Base-by-base conservation (phyloP, 2,888 invertebrate species). In the Podabrus alpinus region DNA sequence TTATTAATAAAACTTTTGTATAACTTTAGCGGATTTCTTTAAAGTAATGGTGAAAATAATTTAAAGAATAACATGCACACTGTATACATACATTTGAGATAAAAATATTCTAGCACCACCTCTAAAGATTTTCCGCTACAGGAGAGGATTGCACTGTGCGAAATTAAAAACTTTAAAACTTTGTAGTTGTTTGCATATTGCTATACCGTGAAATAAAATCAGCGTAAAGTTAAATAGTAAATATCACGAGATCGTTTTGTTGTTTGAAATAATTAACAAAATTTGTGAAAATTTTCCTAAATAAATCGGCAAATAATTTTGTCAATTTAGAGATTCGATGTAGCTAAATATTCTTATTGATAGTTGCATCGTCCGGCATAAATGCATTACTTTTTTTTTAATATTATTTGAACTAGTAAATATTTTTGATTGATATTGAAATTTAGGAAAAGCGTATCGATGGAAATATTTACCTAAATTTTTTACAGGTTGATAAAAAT, bases 1-100 rank as follows among this genome's bases (percentile, higher is more conserved):
- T 83, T 84, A 84, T 83, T 84, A 83, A 64, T 45, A 45, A 83
- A 84, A 84, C 77, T 81, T 83, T 82, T 74, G 78, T 74, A 78
- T 80, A 82, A 81, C 79, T 82, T 79, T 79, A 79, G 79, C 78
- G 79, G 80, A 76, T 79, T 75, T 79, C 79, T 73, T 76, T 70
- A 75, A 77, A 83, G 82, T 83, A 82, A 83, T 81, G 75, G 71
- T 71, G 25, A 64, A 74, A 76, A 76, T 77, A 76, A 77, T 76
- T 77, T 74, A 68, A 69, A 66, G 45, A 73, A 45, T 21, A 76
- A 74, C 73, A 72, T 78, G 77, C 76, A 78, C 73, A 25, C 62
- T 69, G 68, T 67, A 45, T n/a, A n/a, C n/a, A n/a, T n/a, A n/a
- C n/a, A n/a, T 76, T 73, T 73, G n/a, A 76, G 76, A 76, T 73